Base-by-base conservation (phyloP, 1,140 invertebrate genomes). In the Dendroctonus ponderosae region DNA sequence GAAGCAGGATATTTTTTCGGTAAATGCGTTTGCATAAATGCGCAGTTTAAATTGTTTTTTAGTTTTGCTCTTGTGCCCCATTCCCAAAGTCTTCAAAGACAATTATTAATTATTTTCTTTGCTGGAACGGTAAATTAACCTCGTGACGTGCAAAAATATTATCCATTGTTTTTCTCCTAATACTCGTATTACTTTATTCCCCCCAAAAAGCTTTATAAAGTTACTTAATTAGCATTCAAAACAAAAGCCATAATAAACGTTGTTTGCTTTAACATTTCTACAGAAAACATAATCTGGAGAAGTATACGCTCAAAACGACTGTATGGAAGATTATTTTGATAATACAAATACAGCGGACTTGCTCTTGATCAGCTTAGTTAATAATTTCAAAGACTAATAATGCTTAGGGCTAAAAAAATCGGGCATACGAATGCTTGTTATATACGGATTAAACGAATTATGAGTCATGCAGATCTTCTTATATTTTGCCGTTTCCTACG, bases 391-490 rank as follows among this genome's bases (percentile, higher is more conserved):
- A 73, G 72, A 71, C 68, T 72, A 69, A 73, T 68, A 73, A 71
- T 72, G 48, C 68, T 67, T 59, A 43, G 62, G 62, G 65, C 64
- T 72, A 63, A 73, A 72, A 26, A 73, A 73, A 73, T 71, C 70
- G 58, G 68, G 70, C 65, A 70, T 64, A 72, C 60, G 68, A 72
- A 73, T 74, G 74, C 74, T 76, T 75, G 74, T 76, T 76, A 76
- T 76, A 74, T 76, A 52, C 60, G 74, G 74, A 76, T 76, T 76
- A 76, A 74, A 68, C 70, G 72, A 70, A 71, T 76, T 76, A 75
- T 76, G 74, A 75, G 70, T 76, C 74, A 76, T 76, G 70, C 70
- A 71, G 69, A 75, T 74, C 74, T 75, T 74, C 74, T 75, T 75
- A 75, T 72, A 75, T 74, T 58, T 68, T 68, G 37, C 14, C 60